These are phyloP conservation scores for Scolopax rusticola DNA, from an alignment of 2,797 vertebrate genomes.

Conservation along the genomic window DNA sequence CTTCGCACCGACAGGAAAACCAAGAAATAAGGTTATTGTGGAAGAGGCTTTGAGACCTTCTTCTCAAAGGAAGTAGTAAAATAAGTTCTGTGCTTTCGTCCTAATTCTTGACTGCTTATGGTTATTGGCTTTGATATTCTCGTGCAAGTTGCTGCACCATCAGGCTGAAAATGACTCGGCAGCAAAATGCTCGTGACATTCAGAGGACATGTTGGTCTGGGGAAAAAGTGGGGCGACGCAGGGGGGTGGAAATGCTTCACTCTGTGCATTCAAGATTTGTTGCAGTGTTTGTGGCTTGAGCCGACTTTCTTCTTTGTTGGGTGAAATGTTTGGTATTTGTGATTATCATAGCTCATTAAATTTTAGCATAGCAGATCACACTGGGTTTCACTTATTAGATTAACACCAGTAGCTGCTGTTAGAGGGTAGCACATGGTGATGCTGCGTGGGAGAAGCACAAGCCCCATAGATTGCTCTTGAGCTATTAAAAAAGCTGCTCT, in stretches of 20 bases:
- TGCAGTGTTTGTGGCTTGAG: not conserved
- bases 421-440: not conserved
- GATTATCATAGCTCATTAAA: not conserved
- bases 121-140: not conserved
- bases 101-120: not conserved
- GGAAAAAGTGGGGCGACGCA: not conserved
- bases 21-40: not conserved
- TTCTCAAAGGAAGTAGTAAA: constrained; percentile 26
- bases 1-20: not conserved
- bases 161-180: not conserved
- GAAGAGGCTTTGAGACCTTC: not conserved
- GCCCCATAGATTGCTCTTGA: not conserved
- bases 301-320: not conserved
- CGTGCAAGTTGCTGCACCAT: not conserved
- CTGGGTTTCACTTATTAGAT: not conserved
- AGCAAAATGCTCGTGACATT: not conserved
- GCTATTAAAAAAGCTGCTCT: not conserved
- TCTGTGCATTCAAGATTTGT: not conserved
- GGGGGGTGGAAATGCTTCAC: not conserved
- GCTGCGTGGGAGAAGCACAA: not conserved
- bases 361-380: not conserved
- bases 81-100: not conserved
- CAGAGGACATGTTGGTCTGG: not conserved
- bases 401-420: not conserved
- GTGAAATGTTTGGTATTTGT: not conserved